These are phyloP conservation scores for Therioaphis trifolii DNA, from an alignment of 2,888 invertebrate species.

Conservation along the genomic window DNA sequence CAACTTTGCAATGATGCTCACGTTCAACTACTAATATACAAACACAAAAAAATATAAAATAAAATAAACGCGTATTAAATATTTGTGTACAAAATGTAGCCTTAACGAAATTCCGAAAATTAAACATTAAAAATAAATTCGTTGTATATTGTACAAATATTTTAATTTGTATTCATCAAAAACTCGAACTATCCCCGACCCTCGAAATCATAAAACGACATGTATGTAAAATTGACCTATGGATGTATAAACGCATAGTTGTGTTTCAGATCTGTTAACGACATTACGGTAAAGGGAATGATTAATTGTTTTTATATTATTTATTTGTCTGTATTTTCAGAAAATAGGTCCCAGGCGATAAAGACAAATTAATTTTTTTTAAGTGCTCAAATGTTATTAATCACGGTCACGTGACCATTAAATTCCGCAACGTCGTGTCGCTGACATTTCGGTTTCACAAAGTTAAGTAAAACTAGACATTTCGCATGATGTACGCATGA, in stretches of 20 bases:
- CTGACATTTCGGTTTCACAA: slow-evolving; percentile 46
- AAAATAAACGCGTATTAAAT: too few species aligned
- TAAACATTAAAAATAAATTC: neutral
- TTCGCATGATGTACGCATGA: slow-evolving; percentile 26
- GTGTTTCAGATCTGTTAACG: slow-evolving; percentile 38
- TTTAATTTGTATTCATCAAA: slow-evolving; percentile 26
- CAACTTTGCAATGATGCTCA: too few species aligned
- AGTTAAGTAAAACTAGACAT: slow-evolving; percentile 52
- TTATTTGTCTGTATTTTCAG: slow-evolving; percentile 21
- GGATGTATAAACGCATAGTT: neutral
- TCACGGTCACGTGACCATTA: slow-evolving; percentile 52
- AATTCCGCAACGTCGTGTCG: slow-evolving; percentile 48
- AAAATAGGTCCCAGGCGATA: slow-evolving; percentile 39
- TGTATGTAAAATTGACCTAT: slow-evolving; percentile 24
- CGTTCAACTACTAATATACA: too few species aligned
- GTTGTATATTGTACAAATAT: neutral
- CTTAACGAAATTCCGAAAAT: neutral
- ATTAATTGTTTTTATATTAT: slow-evolving; percentile 49
- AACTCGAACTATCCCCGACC: neutral
- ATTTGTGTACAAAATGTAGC: too few species aligned
- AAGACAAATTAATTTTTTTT: slow-evolving; percentile 59
- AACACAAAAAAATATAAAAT: too few species aligned
- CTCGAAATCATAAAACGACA: neutral
- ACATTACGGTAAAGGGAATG: slow-evolving; percentile 7
- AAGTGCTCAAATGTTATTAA: slow-evolving; percentile 55